These are phyloP conservation scores for Phortica okadai DNA, from an alignment of 2,888 invertebrate species.

Conservation along the genomic window DNA sequence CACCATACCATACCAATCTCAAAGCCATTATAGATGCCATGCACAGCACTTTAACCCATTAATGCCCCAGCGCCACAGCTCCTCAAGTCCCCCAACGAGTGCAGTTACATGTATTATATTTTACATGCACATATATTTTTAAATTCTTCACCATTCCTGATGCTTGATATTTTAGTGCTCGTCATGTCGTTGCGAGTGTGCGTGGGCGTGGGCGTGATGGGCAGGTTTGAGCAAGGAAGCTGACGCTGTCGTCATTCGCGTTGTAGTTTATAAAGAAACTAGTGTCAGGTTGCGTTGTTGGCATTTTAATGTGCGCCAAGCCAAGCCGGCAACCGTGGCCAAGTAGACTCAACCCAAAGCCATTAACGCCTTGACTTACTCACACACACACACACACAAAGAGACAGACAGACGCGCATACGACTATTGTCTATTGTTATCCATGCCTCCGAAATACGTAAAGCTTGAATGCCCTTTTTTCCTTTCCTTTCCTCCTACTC, in stretches of 20 bases:
- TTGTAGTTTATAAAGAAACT: constrained; percentile 48
- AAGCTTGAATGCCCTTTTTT: constrained; percentile 8
- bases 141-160: neutral
- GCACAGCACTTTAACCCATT: constrained; percentile 69
- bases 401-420: neutral
- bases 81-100: too few species aligned
- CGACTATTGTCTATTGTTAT: constrained; percentile 62
- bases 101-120: neutral
- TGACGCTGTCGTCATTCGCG: too few species aligned
- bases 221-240: too few species aligned
- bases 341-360: constrained; percentile 25
- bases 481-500: neutral
- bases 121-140: constrained; percentile 46
- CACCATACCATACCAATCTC: constrained; percentile 32
- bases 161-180: neutral
- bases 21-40: constrained; percentile 67
- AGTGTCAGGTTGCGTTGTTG: constrained; percentile 66
- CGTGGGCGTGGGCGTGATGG: neutral
- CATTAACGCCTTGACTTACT: constrained; percentile 55
- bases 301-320: constrained; percentile 59
- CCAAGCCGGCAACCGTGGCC: constrained; percentile 28
- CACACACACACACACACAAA: neutral
- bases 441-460: constrained; percentile 42
- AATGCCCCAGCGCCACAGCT: constrained; percentile 54
- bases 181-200: neutral